Percentiles rank a stretch among this genome's conserved stretches.
phyloP scores from a whole-genome alignment of 2,113 vertebrate genomes.

The Chaetops frenatus region DNA sequence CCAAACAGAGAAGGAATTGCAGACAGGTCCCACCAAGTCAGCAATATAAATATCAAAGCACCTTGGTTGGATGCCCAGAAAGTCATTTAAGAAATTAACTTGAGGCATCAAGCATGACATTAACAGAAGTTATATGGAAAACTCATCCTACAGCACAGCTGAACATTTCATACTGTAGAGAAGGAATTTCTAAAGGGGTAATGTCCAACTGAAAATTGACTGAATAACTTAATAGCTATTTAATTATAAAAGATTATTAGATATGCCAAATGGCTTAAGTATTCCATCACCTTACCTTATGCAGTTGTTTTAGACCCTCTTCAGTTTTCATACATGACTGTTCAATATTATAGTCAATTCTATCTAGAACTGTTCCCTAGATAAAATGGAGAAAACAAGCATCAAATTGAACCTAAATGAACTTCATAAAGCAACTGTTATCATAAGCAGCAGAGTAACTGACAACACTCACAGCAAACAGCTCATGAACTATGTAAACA shows the following conservation, averaged over 20 bases:
- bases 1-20: neutral
- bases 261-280: neutral
- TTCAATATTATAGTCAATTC: constrained; percentile 98
- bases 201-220: neutral
- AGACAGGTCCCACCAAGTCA: neutral
- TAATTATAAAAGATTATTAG: neutral
- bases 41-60: neutral
- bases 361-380: constrained; percentile 94
- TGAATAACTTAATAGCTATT: neutral
- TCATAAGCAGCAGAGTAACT: neutral
- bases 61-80: neutral
- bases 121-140: neutral
- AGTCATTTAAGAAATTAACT: neutral
- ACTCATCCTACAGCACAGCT: neutral
- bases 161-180: neutral
- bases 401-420: neutral
- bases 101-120: neutral
- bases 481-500: neutral
- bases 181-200: neutral
- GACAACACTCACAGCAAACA: neutral
- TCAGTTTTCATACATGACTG: constrained; percentile 95
- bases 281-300: constrained; percentile 81
- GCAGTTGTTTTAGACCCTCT: constrained; percentile 92
- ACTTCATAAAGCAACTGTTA: neutral
- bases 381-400: neutral